Conservation (phyloP, 2,113 vertebrate genomes). For the Sapayoa aenigma region DNA sequence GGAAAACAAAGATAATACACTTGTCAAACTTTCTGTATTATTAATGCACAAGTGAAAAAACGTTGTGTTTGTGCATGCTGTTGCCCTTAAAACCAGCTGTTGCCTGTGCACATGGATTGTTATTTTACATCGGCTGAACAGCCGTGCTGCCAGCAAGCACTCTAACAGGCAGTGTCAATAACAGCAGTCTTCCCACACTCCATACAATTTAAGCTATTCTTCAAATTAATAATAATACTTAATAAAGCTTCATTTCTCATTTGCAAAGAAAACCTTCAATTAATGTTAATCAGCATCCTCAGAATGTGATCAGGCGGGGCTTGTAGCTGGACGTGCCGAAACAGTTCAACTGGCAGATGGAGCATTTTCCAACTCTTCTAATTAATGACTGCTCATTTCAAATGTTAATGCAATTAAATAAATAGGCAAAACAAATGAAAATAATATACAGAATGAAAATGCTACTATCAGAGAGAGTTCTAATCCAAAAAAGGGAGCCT, state of each 20-base stretch:
- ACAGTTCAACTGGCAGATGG: constrained; percentile 63
- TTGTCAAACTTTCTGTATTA: constrained; percentile 12
- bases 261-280: constrained; percentile 57
- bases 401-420: constrained; percentile 56
- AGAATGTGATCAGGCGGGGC: constrained; percentile 22
- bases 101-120: not conserved
- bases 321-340: constrained; percentile 54
- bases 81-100: constrained; percentile 22
- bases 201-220: constrained; percentile 35
- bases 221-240: constrained; percentile 57
- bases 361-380: constrained; percentile 36
- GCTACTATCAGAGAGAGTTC: not conserved
- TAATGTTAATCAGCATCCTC: constrained; percentile 55
- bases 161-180: not conserved
- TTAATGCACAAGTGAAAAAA: constrained; percentile 24
- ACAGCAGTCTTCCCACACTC: constrained; percentile 2
- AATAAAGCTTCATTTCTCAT: constrained; percentile 51
- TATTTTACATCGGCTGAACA: not conserved
- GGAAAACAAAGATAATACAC: constrained; percentile 13
- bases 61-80: not conserved
- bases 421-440: constrained; percentile 60
- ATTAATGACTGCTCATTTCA: constrained; percentile 44
- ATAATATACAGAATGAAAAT: not conserved
- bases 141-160: constrained; percentile 28
- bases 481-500: not conserved